Evolutionary conservation across 2,797 vertebrate species (phyloP).

Genomic region (Anguilla anguilla): DNA sequence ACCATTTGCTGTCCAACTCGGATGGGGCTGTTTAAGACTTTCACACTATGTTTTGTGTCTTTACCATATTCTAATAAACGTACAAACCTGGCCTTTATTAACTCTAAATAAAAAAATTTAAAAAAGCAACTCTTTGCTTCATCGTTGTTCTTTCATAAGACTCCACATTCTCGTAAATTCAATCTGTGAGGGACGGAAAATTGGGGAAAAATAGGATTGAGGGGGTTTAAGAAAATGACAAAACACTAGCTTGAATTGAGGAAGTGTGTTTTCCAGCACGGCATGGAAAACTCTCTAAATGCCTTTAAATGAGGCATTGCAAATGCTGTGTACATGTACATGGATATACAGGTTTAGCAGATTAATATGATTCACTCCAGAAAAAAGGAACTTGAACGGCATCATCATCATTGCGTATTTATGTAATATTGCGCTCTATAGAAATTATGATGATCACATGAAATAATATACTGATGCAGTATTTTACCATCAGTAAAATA

Average conservation of each 20-base stretch:
- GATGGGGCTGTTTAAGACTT: slow-evolving; percentile 43
- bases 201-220: neutral
- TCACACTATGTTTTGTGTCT: neutral
- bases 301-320: neutral
- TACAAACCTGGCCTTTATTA: slow-evolving; percentile 14
- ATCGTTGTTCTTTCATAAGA: slow-evolving; percentile 5
- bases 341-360: neutral
- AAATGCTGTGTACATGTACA: neutral
- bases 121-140: neutral
- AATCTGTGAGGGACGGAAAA: neutral
- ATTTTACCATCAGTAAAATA: neutral
- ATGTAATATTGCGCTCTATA: no score
- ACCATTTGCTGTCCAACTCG: slow-evolving; percentile 69
- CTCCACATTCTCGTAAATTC: slow-evolving; percentile 22
- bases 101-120: neutral
- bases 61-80: neutral
- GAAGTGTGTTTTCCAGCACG: neutral
- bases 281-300: neutral
- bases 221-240: neutral
- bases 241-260: neutral
- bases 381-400: neutral
- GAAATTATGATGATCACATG: neutral
- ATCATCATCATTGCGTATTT: no score
- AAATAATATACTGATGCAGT: neutral
- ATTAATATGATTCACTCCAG: neutral